Percentiles rank a stretch among this genome's conserved stretches.
Evolutionary conservation across 2,113 vertebrate species (phyloP).

Genomic region (Notechis scutatus): DNA sequence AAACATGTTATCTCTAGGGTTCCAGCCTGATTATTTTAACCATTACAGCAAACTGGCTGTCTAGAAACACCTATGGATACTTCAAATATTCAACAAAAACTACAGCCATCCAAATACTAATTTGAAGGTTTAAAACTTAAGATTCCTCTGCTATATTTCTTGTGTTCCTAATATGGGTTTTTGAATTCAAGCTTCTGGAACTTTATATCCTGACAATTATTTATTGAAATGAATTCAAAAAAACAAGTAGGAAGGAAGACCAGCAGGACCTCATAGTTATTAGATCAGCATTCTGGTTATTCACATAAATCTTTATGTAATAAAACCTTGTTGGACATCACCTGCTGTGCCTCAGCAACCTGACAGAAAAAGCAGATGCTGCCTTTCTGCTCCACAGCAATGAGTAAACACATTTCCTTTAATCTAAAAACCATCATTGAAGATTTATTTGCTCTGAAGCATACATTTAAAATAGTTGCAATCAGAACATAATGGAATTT

Average conservation of each 20-base stretch:
- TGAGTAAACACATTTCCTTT: conserved; percentile 1
- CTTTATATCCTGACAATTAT: not conserved
- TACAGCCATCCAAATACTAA: not conserved
- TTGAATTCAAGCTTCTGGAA: not conserved
- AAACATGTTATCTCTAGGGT: not conserved
- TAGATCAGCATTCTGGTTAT: not conserved
- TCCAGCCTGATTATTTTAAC: not conserved
- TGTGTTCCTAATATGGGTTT: not conserved
- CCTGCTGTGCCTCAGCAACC: conserved; percentile 10
- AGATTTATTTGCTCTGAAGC: not conserved
- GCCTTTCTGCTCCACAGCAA: not conserved
- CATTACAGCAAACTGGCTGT: not conserved
- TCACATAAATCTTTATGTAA: conserved; percentile 8
- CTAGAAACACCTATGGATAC: not conserved
- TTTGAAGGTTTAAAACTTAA: not conserved
- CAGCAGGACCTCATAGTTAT: not conserved
- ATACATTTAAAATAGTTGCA: not conserved
- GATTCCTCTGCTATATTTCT: not conserved
- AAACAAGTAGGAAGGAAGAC: not conserved
- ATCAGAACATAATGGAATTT: not conserved
- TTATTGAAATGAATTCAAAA: not conserved
- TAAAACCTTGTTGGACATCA: conserved; percentile 9
- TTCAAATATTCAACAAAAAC: not conserved
- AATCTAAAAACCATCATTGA: not conserved
- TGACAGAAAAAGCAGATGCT: conserved; percentile 20